Conservation (phyloP, 1,140 invertebrate species). For the Agrypnia vestita region DNA sequence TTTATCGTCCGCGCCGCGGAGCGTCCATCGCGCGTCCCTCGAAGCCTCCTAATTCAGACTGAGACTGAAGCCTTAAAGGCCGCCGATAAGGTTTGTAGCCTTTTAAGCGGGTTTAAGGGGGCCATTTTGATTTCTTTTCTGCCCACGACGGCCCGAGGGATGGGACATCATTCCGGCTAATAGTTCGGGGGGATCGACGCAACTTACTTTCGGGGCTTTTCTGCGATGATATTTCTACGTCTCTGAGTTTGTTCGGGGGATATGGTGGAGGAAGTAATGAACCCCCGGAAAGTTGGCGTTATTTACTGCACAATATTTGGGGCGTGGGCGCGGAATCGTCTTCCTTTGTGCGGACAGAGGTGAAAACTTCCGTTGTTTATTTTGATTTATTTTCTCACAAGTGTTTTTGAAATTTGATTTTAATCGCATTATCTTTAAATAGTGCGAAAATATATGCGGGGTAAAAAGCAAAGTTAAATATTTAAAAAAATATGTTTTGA, state of each 20-base stretch:
- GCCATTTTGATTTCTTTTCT: constrained; percentile 13
- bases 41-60: background rate
- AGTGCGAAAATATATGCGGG: too few species aligned
- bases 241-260: background rate
- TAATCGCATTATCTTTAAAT: background rate
- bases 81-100: background rate
- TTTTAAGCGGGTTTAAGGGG: constrained; percentile 1
- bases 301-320: background rate
- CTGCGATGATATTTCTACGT: background rate
- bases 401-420: too few species aligned
- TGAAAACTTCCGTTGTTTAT: too few species aligned
- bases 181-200: background rate
- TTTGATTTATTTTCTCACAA: too few species aligned
- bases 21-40: background rate
- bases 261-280: background rate
- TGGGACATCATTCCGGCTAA: background rate
- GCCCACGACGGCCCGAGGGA: background rate
- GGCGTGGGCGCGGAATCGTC: background rate
- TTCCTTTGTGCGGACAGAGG: too few species aligned
- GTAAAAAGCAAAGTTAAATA: too few species aligned
- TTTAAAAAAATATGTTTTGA: too few species aligned
- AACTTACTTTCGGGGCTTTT: background rate
- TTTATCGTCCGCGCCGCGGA: background rate
- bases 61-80: background rate
- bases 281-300: background rate